Conservation (phyloP, 2,888 invertebrate species). For the Lordiphosa andalusiaca region DNA sequence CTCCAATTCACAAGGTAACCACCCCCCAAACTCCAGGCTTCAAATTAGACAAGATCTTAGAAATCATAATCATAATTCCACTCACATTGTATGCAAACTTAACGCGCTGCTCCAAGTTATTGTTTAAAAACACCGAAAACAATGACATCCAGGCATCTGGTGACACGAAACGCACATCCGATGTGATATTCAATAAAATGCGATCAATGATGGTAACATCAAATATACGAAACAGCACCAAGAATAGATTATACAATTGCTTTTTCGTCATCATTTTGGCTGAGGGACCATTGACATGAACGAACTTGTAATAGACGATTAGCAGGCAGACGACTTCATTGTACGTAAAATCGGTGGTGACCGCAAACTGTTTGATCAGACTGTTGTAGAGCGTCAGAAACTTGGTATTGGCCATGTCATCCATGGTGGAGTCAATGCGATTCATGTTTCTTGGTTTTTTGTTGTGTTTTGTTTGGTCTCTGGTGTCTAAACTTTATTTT, state of each 20-base stretch:
- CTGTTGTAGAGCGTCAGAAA: conserved; percentile 84
- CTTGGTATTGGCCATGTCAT: conserved; percentile 84
- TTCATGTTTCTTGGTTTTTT: conserved; percentile 59
- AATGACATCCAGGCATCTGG: conserved; percentile 86
- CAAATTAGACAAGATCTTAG: too few relatives aligned
- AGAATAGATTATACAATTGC: conserved; percentile 84
- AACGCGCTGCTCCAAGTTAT: conserved; percentile 79
- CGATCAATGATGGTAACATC: conserved; percentile 85
- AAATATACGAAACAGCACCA: conserved; percentile 86
- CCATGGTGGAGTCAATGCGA: conserved; percentile 83
- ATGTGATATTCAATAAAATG: conserved; percentile 83
- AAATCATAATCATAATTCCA: too few relatives aligned
- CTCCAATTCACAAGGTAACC: too few relatives aligned
- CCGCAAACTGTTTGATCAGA: conserved; percentile 82
- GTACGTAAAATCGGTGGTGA: conserved; percentile 80
- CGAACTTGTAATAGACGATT: conserved; percentile 82
- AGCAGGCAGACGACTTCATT: conserved; percentile 83
- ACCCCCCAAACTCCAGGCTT: too few relatives aligned
- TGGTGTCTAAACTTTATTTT: background rate
- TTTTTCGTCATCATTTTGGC: conserved; percentile 80
- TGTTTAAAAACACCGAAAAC: conserved; percentile 86
- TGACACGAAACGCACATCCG: conserved; percentile 79
- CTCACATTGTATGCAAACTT: too few relatives aligned
- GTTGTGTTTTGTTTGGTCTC: background rate
- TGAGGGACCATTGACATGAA: conserved; percentile 79